These are phyloP conservation scores for Cephalopachus bancanus DNA, from an alignment of 2,797 vertebrate genomes.

Conservation along the genomic window DNA sequence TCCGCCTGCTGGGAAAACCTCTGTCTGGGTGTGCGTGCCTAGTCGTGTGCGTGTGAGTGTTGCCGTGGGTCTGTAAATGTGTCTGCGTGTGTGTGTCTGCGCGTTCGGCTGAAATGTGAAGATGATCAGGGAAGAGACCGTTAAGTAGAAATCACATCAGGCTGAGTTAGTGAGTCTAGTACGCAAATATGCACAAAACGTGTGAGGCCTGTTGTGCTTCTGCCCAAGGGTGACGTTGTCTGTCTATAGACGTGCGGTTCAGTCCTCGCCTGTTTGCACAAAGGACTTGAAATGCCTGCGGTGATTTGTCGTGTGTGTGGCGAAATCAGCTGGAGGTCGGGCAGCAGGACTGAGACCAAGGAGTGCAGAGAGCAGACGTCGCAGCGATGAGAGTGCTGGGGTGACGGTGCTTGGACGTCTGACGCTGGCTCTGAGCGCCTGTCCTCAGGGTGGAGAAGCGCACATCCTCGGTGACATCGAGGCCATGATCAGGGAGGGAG, in stretches of 20 bases:
- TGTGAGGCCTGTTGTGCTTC: fast-evolving
- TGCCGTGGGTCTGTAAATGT: no score
- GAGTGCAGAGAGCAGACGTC: neutral
- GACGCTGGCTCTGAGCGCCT: neutral
- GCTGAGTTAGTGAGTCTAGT: neutral
- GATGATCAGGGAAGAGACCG: neutral
- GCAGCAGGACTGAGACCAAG: neutral
- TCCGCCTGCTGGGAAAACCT: neutral
- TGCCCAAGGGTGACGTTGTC: neutral
- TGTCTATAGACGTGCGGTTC: fast-evolving
- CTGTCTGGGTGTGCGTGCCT: neutral
- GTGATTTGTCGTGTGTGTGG: neutral
- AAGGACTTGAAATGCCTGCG: neutral
- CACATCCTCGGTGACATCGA: neutral
- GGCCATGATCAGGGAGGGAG: neutral
- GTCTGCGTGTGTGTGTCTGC: neutral
- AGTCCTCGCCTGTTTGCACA: neutral
- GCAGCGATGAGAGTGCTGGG: fast-evolving
- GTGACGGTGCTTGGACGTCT: neutral
- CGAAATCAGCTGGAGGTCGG: neutral
- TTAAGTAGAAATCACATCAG: neutral
- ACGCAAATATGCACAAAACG: neutral
- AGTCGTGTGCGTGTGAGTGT: neutral
- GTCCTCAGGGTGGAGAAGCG: neutral
- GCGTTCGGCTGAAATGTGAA: neutral